Conservation (phyloP, 2,888 invertebrate species). For the Pheosia gnoma region DNA sequence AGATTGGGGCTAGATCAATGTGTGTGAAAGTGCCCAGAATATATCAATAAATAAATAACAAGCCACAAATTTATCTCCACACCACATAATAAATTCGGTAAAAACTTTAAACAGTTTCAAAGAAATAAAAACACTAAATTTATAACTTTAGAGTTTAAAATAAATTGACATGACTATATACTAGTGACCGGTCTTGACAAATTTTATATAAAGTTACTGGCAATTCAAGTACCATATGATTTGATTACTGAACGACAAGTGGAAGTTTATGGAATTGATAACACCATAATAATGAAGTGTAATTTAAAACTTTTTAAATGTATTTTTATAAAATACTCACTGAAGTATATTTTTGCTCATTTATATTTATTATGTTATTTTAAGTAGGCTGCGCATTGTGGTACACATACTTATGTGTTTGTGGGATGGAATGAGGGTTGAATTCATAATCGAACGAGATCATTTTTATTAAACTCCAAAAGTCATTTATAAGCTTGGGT, state of each 20-base stretch:
- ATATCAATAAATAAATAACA: slow-evolving; percentile 15
- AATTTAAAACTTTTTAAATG: no score
- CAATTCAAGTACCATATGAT: slow-evolving; percentile 48
- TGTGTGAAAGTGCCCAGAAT: no score
- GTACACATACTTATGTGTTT: no score
- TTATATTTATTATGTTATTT: no score
- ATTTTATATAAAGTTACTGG: slow-evolving; percentile 50
- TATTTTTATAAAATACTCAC: no score
- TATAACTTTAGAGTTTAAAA: slow-evolving; percentile 25
- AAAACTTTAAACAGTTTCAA: slow-evolving; percentile 7
- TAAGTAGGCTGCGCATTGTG: no score
- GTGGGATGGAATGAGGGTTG: no score
- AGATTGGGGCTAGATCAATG: no score
- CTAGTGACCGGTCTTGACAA: slow-evolving; percentile 48
- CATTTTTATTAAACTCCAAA: no score
- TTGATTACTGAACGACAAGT: slow-evolving; percentile 52
- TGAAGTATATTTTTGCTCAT: no score
- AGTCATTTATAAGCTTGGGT: no score
- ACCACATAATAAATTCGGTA: slow-evolving; percentile 19
- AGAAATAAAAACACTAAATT: slow-evolving; percentile 22
- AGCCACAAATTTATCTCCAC: slow-evolving; percentile 29
- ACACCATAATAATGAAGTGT: neutral
- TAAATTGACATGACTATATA: slow-evolving; percentile 22
- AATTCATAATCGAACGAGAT: no score
- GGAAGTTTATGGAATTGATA: slow-evolving; percentile 24